Percentiles rank a stretch among this genome's conserved stretches.
Conservation (phyloP, 35 echinoderm and acorn worm species). For the Strongylocentrotus purpuratus region DNA sequence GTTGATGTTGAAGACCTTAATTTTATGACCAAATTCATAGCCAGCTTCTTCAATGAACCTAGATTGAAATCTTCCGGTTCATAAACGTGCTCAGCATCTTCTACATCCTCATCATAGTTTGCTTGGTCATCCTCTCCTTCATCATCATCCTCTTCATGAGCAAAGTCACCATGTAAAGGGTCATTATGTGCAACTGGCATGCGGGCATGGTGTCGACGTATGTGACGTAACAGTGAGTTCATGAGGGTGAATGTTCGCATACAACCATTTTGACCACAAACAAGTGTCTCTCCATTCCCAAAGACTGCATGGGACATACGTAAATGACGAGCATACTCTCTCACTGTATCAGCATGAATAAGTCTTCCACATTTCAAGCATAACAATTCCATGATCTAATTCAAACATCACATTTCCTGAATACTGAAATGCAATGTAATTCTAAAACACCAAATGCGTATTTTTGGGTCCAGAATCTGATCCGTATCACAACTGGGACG, state of each 20-base stretch:
- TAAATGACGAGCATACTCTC: constrained; percentile 45
- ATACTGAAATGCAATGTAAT: too few relatives aligned
- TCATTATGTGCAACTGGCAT: background rate
- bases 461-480: too few relatives aligned
- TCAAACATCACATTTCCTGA: too few relatives aligned
- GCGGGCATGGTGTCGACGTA: constrained; percentile 37
- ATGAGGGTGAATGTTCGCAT: constrained; percentile 51
- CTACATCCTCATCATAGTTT: constrained; percentile 19
- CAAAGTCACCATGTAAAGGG: background rate
- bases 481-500: too few relatives aligned
- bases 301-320: constrained; percentile 19
- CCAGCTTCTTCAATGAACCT: constrained; percentile 48
- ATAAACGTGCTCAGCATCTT: constrained; percentile 29
- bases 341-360: constrained; percentile 10
- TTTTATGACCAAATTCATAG: constrained; percentile 10
- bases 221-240: constrained; percentile 49
- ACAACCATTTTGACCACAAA: constrained; percentile 71
- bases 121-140: background rate
- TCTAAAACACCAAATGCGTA: too few relatives aligned
- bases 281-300: constrained; percentile 31
- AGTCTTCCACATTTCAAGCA: background rate
- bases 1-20: constrained; percentile 50
- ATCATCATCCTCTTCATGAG: background rate
- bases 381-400: background rate
- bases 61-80: constrained; percentile 8